Evolutionary conservation across 2,888 invertebrate genomes (phyloP).

Genomic region (Drosophila koepferae): DNA sequence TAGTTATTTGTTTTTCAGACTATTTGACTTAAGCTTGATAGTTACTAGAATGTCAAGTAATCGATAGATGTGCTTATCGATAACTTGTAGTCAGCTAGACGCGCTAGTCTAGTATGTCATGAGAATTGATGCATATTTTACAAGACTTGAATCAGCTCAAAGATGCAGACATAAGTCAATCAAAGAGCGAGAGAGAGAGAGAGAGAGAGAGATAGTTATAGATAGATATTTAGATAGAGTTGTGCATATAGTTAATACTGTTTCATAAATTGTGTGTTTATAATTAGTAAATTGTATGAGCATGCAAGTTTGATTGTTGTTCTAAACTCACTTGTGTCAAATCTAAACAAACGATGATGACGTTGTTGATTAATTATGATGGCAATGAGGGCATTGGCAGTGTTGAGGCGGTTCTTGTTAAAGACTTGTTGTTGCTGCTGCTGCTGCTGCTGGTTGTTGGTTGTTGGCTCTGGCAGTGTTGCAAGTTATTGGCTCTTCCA

Average conservation of each 20-base stretch:
- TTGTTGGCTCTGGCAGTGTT: constrained; percentile 2
- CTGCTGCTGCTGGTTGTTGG: constrained; percentile 13
- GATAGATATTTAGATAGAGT: background rate
- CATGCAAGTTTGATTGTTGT: constrained; percentile 52
- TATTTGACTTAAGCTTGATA: background rate
- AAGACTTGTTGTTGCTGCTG: constrained; percentile 43
- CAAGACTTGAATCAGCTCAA: constrained; percentile 10
- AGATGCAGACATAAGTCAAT: background rate
- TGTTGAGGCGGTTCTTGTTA: constrained; percentile 63
- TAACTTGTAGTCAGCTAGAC: background rate
- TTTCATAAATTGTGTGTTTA: background rate
- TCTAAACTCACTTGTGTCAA: constrained; percentile 76
- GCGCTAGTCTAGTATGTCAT: constrained; percentile 7
- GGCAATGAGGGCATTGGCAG: constrained; percentile 80
- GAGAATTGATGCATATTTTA: constrained; percentile 10
- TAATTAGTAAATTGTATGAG: constrained; percentile 21
- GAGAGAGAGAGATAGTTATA: background rate
- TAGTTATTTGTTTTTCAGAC: background rate
- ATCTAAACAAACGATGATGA: constrained; percentile 80
- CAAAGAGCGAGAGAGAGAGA: background rate
- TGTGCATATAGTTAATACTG: background rate
- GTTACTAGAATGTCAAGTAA: background rate
- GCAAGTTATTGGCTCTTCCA: constrained; percentile 34
- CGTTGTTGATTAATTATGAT: constrained; percentile 72
- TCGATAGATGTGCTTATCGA: constrained; percentile 17